Evolutionary conservation across 2,888 invertebrate species (phyloP).

Genomic region (Yponomeuta malinellus): DNA sequence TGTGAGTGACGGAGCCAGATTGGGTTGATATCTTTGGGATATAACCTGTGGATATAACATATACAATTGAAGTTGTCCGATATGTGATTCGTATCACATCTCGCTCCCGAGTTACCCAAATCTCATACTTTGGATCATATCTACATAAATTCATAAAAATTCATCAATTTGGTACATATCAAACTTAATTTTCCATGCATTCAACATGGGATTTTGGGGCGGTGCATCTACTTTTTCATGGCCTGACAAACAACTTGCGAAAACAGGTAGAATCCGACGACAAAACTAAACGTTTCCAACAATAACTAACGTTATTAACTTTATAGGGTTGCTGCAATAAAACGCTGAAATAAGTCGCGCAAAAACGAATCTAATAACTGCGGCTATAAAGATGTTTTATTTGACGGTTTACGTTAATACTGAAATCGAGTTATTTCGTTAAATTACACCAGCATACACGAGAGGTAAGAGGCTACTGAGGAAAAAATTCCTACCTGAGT

Average conservation of each 20-base stretch:
- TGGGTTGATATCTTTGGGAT: no score
- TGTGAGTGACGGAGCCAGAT: no score
- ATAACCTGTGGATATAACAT: no score
- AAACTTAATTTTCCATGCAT: no score
- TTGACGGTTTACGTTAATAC: constrained; percentile 13
- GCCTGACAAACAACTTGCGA: background rate
- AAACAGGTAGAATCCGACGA: background rate
- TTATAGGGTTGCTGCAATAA: constrained; percentile 5
- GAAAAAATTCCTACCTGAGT: constrained; percentile 48
- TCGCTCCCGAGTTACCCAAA: no score
- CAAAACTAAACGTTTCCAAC: background rate
- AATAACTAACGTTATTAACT: constrained; percentile 5
- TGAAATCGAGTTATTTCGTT: constrained; percentile 12
- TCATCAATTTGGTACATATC: no score
- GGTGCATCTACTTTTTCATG: no score
- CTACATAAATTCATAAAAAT: no score
- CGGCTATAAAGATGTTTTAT: constrained; percentile 10
- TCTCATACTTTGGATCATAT: no score
- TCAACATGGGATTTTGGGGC: no score
- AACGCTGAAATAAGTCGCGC: constrained; percentile 5
- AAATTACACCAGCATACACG: background rate
- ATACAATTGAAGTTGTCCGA: no score
- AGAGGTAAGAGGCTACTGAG: constrained; percentile 20
- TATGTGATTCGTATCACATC: no score
- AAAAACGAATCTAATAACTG: background rate